Evolutionary conservation across 2,797 vertebrate species (phyloP), one percentile per base, ranked within the genome.

Genomic region (Pyrocephalus nanus): DNA sequence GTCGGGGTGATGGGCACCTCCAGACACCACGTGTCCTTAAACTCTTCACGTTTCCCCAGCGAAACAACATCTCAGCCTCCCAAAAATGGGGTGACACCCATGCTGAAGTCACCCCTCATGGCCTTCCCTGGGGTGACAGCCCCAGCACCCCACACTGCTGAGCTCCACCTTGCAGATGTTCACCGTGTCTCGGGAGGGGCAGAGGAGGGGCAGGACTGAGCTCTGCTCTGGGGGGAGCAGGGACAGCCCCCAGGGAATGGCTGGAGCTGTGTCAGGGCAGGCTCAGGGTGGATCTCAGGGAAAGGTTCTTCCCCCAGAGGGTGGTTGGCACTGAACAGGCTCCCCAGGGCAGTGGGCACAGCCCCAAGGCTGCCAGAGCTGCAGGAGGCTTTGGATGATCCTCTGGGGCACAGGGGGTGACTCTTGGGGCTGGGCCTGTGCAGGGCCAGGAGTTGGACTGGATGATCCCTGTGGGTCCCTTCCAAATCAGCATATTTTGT

Each of bases 1-100:
- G 8, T 1, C 0, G 0, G 42, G 70, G 5, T 7, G 60, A 65
- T 0, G 54, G 6, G 21, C 51, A 36, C 30, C 64, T 30, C 57
- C 7, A 1, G 1, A 13, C 22, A 26, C 32, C 7, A 0, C 4
- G 0, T 5, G 23, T 29, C 74, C 73, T 26, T 40, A 19, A 47
- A 11, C 34, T 9, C 40, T 29, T 12, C 58, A 3, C 4, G 2
- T 7, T 16, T 51, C 40, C 64, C 30, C 4, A 3, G 11, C 1
- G 3, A 20, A 55, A 47, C 53, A 54, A 40, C 53, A 67, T 1
- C 71, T 32, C 51, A 51, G 53, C 36, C 57, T 32, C 50, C 11
- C 70, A n/a, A 38, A 62, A 20, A 14, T 0, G 0, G 26, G 50
- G 38, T 9, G 38, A 18, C 3, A 10, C 5, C 51, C 38, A 2